Percentiles rank a stretch among this genome's conserved stretches.
These are phyloP conservation scores for Mugil cephalus DNA, from an alignment of 2,113 vertebrate genomes.

Conservation along the genomic window DNA sequence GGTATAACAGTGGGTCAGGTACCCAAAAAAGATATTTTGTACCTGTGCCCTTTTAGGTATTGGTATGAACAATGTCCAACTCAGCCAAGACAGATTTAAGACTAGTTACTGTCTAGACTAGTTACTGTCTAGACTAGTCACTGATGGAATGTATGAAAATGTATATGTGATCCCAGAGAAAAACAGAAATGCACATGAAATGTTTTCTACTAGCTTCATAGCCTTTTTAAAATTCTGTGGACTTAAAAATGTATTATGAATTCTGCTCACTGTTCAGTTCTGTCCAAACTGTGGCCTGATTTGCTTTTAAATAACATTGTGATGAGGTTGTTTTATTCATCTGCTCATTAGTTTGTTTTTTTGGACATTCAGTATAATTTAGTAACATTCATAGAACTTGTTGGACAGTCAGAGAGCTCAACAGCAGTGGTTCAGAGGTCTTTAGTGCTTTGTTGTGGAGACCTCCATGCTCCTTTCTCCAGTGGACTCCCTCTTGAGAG, in stretches of 20 bases:
- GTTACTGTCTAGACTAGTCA: no score
- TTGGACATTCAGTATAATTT: not conserved
- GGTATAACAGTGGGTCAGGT: no score
- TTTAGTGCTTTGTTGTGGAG: not conserved
- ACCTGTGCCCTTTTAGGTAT: no score
- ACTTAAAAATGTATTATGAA: not conserved
- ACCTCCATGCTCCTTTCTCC: not conserved
- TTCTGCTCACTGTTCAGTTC: not conserved
- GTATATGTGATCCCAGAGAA: not conserved
- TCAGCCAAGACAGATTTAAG: no score
- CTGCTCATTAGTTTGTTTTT: not conserved
- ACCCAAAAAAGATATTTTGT: no score
- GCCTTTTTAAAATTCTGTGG: not conserved
- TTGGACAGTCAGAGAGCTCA: not conserved
- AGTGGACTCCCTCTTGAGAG: conserved; percentile 9
- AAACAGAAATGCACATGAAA: not conserved
- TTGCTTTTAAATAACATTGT: no score
- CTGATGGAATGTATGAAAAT: not conserved
- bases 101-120: not conserved
- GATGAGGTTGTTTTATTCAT: not conserved
- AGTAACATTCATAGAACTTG: not conserved
- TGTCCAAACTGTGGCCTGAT: no score
- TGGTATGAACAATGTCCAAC: no score
- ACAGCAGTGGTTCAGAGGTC: conserved; percentile 10
- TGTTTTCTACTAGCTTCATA: not conserved